phyloP scores from a whole-genome alignment of 2,888 invertebrate genomes.

The Nezara viridula region DNA sequence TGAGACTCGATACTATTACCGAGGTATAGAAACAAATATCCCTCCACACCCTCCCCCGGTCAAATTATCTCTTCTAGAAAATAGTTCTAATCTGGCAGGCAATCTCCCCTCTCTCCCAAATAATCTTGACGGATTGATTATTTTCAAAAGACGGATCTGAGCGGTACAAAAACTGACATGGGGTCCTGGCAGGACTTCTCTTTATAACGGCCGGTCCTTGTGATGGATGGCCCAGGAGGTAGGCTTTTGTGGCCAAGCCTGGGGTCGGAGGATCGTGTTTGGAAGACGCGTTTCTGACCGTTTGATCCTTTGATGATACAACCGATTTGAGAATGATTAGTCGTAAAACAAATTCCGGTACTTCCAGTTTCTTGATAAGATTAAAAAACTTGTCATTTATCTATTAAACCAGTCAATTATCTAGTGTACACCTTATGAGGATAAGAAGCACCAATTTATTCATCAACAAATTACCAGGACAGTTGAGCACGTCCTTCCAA shows the following conservation, averaged over 20 bases:
- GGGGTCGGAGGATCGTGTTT: background rate
- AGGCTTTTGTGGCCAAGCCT: background rate
- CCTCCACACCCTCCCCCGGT: background rate
- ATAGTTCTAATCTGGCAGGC: background rate
- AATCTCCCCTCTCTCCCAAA: background rate
- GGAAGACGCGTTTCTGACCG: background rate
- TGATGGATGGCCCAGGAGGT: background rate
- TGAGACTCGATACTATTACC: background rate
- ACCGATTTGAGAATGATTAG: background rate
- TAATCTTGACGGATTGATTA: conserved; percentile 33
- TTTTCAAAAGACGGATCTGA: conserved; percentile 31
- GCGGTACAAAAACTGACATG: conserved; percentile 23
- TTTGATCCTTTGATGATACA: background rate
- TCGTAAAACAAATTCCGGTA: no score
- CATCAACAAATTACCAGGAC: no score
- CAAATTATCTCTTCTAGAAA: background rate
- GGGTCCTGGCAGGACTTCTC: background rate
- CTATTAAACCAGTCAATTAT: no score
- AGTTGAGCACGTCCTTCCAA: no score
- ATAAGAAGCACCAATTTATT: no score
- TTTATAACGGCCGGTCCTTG: conserved; percentile 2
- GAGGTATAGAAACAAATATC: background rate
- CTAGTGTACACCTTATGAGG: no score
- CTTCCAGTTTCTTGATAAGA: no score
- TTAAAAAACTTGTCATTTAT: no score